Evolutionary conservation across 2,888 invertebrate genomes (phyloP), one percentile per base, ranked within the genome.

Genomic region (Tipula confusa): DNA sequence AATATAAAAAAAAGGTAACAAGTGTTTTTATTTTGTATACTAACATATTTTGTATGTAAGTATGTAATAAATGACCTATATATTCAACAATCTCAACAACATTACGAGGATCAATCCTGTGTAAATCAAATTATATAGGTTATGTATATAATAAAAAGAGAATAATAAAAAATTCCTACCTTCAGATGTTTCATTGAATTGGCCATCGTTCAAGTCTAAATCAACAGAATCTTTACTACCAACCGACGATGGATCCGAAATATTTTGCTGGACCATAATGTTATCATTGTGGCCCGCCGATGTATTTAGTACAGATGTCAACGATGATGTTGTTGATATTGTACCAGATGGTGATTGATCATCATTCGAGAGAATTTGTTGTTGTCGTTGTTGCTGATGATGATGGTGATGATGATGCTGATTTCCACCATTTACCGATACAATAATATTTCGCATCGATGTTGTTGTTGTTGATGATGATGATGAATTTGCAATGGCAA

Each of bases 171-270:
- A 33, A 31, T 18, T 29, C 43, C 28, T 83, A 83, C 83, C 83
- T 83, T 83, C 83, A 48, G 48, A 43, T 28, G 43, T 43, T 1
- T 83, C 83, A 48, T 83, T 48, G 15, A 48, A 83, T n/a, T 43
- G 48, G 9, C 29, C 29, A 29, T 83, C 83, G 7, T 48, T 43
- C 9, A 28, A 7, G n/a, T 83, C 83, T 6, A 83, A 33, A n/a
- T 48, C 83, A 48, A n/a, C 43, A 29, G 83, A 29, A 29, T 83
- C 83, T 48, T 36, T 82, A 28, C 28, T 80, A 29, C 31, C 31
- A 1, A 29, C 31, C 15, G 82, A 43, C 29, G 48, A 83, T 48
- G 43, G 83, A 43, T 83, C 83, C n/a, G 28, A 48, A 43, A 43
- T 83, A 29, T 48, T 82, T 18, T 33, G n/a, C 24, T 80, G 80